phyloP scores from a whole-genome alignment of 2,113 vertebrate species.

The Murina feae region DNA sequence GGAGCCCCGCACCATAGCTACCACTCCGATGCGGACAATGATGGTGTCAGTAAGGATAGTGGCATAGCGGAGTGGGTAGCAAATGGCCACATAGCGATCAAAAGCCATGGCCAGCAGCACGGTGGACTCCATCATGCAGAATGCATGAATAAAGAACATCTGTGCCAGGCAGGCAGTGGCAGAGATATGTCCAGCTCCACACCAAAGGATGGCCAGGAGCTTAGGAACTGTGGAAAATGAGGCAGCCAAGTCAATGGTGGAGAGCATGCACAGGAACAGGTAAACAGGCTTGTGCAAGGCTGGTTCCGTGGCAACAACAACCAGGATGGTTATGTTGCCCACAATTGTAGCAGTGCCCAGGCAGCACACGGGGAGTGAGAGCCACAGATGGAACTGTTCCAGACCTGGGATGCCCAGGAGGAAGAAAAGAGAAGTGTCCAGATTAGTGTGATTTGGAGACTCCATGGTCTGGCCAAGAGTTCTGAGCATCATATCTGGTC shows the following conservation, averaged over 20 bases:
- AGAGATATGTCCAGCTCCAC: conserved; percentile 63
- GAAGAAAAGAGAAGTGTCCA: conserved; percentile 60
- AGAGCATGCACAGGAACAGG: conserved; percentile 75
- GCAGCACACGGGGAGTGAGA: conserved; percentile 68
- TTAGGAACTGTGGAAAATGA: conserved; percentile 69
- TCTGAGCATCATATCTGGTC: background rate
- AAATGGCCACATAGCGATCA: conserved; percentile 74
- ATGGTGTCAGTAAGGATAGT: conserved; percentile 59
- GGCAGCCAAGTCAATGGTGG: conserved; percentile 62
- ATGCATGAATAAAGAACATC: conserved; percentile 75
- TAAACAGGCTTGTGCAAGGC: conserved; percentile 73
- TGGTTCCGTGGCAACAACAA: conserved; percentile 61
- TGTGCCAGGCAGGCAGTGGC: conserved; percentile 65
- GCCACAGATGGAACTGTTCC: conserved; percentile 65
- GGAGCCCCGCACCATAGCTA: conserved; percentile 52
- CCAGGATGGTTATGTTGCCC: conserved; percentile 68
- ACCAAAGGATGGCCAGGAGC: conserved; percentile 74
- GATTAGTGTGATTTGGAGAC: conserved; percentile 53
- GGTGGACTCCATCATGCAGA: conserved; percentile 68
- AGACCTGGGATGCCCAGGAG: conserved; percentile 73
- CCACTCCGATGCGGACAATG: conserved; percentile 55
- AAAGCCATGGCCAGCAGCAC: conserved; percentile 76
- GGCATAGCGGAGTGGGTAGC: conserved; percentile 63
- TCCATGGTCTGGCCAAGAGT: background rate
- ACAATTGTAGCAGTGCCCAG: conserved; percentile 65